Percentiles rank a stretch among this genome's conserved stretches.
These are phyloP conservation scores for Nomada goodeniana DNA, from an alignment of 2,888 invertebrate genomes.

Conservation along the genomic window DNA sequence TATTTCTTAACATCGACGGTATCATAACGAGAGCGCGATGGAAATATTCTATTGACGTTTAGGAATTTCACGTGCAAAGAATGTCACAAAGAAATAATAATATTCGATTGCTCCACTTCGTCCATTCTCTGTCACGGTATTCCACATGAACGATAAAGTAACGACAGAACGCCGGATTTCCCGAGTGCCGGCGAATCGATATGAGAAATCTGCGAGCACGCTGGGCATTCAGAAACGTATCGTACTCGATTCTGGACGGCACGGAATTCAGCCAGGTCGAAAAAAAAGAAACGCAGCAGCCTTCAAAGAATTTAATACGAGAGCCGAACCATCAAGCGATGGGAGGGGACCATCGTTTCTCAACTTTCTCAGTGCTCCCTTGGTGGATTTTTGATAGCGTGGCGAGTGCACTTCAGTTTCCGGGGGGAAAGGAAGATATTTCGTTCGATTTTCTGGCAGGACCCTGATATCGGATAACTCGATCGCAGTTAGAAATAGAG, in stretches of 20 bases:
- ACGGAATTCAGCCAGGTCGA: conserved; percentile 32
- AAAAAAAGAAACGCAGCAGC: conserved; percentile 29
- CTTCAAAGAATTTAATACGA: conserved; percentile 57
- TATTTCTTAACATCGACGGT: too few species aligned
- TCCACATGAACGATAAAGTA: not conserved
- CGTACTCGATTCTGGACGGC: conserved; percentile 8
- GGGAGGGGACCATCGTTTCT: conserved; percentile 23
- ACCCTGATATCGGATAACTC: conserved; percentile 25
- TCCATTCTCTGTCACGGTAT: not conserved
- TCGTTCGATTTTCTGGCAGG: conserved; percentile 57
- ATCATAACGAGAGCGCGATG: too few species aligned
- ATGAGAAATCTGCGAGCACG: conserved; percentile 8
- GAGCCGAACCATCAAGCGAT: conserved; percentile 30
- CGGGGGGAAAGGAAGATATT: conserved; percentile 59
- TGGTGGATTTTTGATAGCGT: conserved; percentile 53
- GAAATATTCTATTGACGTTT: not conserved
- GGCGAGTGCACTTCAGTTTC: conserved; percentile 53
- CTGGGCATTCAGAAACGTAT: conserved; percentile 6
- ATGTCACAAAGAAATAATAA: not conserved
- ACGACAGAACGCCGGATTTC: not conserved
- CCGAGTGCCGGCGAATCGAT: not conserved
- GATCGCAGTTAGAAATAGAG: conserved; percentile 38
- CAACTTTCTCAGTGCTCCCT: conserved; percentile 32
- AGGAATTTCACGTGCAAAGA: not conserved
- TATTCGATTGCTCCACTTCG: not conserved